These are phyloP conservation scores for Caenorhabditis afra DNA, from an alignment of 2,888 invertebrate species.

Conservation along the genomic window DNA sequence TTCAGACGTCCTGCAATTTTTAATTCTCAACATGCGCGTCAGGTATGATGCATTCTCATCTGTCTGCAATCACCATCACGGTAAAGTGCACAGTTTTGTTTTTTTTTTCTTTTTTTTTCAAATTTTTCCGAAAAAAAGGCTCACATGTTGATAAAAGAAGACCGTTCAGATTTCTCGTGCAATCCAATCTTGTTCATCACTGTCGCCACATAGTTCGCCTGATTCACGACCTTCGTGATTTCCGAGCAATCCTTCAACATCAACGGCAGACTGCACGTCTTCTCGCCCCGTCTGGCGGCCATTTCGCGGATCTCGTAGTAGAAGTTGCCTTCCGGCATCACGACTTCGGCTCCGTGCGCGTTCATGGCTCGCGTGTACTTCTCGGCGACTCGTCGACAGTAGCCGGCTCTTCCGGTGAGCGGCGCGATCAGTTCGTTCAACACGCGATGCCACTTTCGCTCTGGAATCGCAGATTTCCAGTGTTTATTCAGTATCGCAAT, in stretches of 20 bases:
- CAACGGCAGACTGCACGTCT: neutral
- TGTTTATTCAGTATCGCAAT: neutral
- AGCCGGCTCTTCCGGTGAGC: neutral
- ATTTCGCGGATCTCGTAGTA: neutral
- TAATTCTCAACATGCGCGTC: too few relatives aligned
- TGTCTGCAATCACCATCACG: neutral
- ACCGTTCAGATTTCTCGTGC: neutral
- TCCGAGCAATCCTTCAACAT: neutral
- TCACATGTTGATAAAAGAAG: neutral
- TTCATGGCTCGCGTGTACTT: neutral
- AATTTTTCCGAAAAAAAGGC: neutral
- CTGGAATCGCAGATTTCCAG: neutral
- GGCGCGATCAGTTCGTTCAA: neutral
- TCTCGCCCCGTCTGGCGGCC: neutral
- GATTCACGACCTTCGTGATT: neutral
- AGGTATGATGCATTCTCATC: neutral
- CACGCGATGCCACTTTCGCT: neutral
- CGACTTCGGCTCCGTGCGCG: neutral
- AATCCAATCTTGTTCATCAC: neutral
- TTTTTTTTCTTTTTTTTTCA: neutral
- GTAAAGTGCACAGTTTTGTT: neutral
- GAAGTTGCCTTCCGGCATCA: neutral
- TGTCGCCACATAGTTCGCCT: neutral
- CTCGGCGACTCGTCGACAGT: neutral
- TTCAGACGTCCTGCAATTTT: too few relatives aligned